A percentile compares a stretch with the other conserved stretches of the same genome.
phyloP scores from a whole-genome alignment of 2,888 invertebrate genomes.

The Polyommatus iphigenia region DNA sequence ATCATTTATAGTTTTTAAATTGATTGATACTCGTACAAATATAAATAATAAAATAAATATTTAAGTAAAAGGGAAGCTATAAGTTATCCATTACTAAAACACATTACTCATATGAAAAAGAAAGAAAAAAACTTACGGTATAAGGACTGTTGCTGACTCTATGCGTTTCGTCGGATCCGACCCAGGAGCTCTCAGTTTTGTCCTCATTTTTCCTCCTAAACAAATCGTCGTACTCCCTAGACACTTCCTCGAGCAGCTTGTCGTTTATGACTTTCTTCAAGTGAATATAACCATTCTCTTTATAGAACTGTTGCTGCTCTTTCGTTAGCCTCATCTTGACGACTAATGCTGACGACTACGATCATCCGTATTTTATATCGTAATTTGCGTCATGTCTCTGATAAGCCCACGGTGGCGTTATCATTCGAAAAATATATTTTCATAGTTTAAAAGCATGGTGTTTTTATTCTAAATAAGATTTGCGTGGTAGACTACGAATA shows the following conservation, averaged over 20 bases:
- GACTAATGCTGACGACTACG: neutral
- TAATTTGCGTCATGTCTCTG: slow-evolving; percentile 1
- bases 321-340: slow-evolving; percentile 58
- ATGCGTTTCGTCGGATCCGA: slow-evolving; percentile 65
- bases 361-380: slow-evolving; percentile 13
- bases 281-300: slow-evolving; percentile 77
- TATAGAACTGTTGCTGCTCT: slow-evolving; percentile 72
- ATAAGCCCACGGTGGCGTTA: slow-evolving; percentile 12
- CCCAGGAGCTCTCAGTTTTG: slow-evolving; percentile 79
- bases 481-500: neutral
- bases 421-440: slow-evolving; percentile 4
- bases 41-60: too few species aligned
- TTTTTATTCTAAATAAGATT: neutral
- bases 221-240: slow-evolving; percentile 72
- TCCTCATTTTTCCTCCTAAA: slow-evolving; percentile 71
- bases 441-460: neutral
- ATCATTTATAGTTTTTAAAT: too few species aligned
- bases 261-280: slow-evolving; percentile 65
- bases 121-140: slow-evolving; percentile 49
- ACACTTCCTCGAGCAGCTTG: slow-evolving; percentile 67
- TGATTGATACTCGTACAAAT: too few species aligned
- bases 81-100: too few species aligned
- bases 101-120: neutral
- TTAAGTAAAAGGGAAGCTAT: too few species aligned
- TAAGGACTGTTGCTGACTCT: slow-evolving; percentile 50